Percentiles rank a stretch among this genome's conserved stretches.
Evolutionary conservation across 2,797 vertebrate genomes (phyloP).

Genomic region (Falco columbarius): DNA sequence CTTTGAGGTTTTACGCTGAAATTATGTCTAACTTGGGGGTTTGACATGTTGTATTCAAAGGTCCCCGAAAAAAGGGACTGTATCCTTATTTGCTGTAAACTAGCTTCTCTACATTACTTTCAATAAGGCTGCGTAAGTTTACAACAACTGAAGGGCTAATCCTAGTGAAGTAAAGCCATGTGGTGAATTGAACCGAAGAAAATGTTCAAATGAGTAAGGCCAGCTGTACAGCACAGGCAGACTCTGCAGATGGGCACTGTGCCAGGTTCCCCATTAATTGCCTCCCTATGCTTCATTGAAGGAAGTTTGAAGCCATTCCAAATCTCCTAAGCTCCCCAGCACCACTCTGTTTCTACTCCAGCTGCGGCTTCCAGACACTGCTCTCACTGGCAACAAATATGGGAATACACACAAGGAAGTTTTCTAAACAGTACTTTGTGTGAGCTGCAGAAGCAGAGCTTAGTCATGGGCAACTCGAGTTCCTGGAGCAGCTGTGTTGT

Average conservation of each 20-base stretch:
- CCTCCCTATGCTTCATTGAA: slow-evolving; percentile 52
- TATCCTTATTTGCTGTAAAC: background rate
- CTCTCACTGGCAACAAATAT: background rate
- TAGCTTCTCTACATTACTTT: background rate
- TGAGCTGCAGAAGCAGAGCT: background rate
- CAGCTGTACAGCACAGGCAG: slow-evolving; percentile 46
- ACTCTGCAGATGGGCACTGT: slow-evolving; percentile 33
- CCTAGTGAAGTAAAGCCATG: slow-evolving; percentile 34
- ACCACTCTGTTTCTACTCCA: slow-evolving; percentile 54
- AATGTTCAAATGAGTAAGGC: slow-evolving; percentile 54
- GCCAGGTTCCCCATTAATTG: slow-evolving; percentile 58
- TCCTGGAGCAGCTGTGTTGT: background rate
- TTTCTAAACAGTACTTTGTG: background rate
- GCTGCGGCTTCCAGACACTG: background rate
- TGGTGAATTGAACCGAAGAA: slow-evolving; percentile 54
- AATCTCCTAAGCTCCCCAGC: slow-evolving; percentile 31
- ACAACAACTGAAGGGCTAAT: slow-evolving; percentile 29
- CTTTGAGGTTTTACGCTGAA: background rate
- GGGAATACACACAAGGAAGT: background rate
- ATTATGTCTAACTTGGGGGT: background rate
- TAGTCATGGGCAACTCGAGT: background rate
- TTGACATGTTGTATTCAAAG: background rate
- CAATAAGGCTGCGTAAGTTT: background rate
- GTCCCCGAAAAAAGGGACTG: fast-evolving
- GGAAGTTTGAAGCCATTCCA: slow-evolving; percentile 59